Conservation (phyloP, 2,113 vertebrate genomes). For the Oncorhynchus nerka region DNA sequence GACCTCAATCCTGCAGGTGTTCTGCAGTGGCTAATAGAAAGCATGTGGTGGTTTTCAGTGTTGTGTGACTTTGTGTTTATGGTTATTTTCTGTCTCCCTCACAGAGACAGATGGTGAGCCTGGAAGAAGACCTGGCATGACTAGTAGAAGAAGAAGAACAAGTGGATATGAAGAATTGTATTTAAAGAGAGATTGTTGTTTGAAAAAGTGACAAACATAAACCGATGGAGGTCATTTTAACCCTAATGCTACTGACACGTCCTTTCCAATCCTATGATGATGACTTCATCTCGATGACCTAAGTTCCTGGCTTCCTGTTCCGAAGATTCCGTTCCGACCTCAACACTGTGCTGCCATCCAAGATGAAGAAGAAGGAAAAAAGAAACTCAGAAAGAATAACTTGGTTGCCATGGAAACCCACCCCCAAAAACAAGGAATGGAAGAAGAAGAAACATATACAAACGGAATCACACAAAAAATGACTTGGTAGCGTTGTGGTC, state of each 20-base stretch:
- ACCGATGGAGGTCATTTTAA: constrained; percentile 25
- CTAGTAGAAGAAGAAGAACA: constrained; percentile 30
- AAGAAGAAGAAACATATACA: background rate
- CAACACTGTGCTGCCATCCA: constrained; percentile 51
- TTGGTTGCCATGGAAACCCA: background rate
- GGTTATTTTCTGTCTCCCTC: background rate
- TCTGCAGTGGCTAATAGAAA: too few relatives aligned
- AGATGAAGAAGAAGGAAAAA: constrained; percentile 11
- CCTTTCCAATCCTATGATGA: background rate
- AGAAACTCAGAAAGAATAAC: background rate
- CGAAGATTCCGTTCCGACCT: constrained; percentile 38
- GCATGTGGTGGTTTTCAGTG: background rate
- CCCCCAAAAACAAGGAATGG: background rate
- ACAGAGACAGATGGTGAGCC: constrained; percentile 61
- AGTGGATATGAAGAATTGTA: background rate
- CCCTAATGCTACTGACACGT: background rate
- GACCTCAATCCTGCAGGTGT: too few relatives aligned
- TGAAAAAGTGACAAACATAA: constrained; percentile 15
- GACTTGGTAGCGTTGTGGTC: background rate
- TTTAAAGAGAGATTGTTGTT: constrained; percentile 15
- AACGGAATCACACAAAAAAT: background rate
- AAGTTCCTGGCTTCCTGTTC: background rate
- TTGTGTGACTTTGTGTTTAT: background rate
- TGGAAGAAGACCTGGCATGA: constrained; percentile 80
- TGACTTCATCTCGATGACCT: constrained; percentile 33